These are phyloP conservation scores for Pristionchus arcanus DNA, from an alignment of 2,888 invertebrate species.

Conservation along the genomic window DNA sequence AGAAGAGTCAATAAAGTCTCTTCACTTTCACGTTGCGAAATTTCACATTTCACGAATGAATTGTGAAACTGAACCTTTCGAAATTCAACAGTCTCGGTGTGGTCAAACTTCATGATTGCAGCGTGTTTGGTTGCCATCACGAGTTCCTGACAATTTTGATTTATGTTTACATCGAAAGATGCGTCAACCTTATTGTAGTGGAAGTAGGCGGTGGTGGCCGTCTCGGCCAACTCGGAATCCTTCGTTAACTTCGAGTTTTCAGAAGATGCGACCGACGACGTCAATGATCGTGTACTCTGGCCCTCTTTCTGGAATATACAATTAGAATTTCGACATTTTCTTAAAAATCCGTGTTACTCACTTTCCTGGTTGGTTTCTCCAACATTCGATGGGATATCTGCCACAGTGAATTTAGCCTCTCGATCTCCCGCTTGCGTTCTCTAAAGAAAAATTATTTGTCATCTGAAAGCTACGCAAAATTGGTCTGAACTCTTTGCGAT, in stretches of 20 bases:
- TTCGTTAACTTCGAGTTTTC: neutral
- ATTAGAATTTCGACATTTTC: neutral
- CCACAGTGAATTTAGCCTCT: slow-evolving; percentile 50
- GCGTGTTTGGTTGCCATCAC: slow-evolving; percentile 47
- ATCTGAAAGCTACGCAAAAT: too few relatives aligned
- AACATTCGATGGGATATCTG: slow-evolving; percentile 37
- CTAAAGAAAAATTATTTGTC: too few relatives aligned
- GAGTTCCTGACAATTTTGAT: slow-evolving; percentile 16
- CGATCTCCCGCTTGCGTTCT: slow-evolving; percentile 37
- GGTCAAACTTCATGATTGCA: slow-evolving; percentile 40
- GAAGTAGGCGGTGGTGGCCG: slow-evolving; percentile 43
- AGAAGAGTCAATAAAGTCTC: too few relatives aligned
- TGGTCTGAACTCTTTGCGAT: too few relatives aligned
- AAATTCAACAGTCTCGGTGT: slow-evolving; percentile 24
- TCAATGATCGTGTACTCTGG: slow-evolving; percentile 47
- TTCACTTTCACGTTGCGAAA: too few relatives aligned
- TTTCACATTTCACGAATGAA: too few relatives aligned
- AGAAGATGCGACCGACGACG: neutral
- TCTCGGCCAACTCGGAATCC: slow-evolving; percentile 29
- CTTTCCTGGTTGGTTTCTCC: slow-evolving; percentile 46
- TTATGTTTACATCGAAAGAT: too few relatives aligned
- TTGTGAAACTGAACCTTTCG: neutral
- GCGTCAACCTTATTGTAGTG: slow-evolving; percentile 28
- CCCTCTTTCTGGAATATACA: slow-evolving; percentile 34
- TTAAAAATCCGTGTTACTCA: neutral